Base-by-base conservation (phyloP, 2,888 invertebrate genomes). In the Coelinius sp. region DNA sequence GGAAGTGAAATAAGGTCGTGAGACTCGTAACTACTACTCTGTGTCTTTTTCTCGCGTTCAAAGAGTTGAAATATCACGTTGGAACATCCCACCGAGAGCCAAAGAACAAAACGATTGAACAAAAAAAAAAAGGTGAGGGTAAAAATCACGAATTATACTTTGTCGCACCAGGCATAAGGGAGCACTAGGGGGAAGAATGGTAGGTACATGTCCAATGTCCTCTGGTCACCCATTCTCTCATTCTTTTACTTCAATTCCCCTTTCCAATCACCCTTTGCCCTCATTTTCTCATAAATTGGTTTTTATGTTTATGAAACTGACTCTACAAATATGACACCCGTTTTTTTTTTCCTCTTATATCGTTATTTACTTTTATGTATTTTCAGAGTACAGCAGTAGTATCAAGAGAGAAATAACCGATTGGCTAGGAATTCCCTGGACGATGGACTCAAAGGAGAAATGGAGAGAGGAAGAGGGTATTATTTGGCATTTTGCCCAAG, bases 51-150 rank as follows among this genome's bases (percentile, higher is more conserved):
- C 62, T 70, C 35, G 63, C 63, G 31, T 49, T 52, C 22, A 22
- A 52, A 70, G 52, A 49, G 63, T 63, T 70, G 35, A 70, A 53
- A 52, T 63, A 70, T 70, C 49, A 70, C 49, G 38, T 20, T n/a
- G 27, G 14, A 53, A 12, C 10, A 25, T 22, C 12, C 52, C 38
- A 24, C 20, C 41, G 53, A 41, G 12, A 38, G 22, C 27, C 35
- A 35, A 24, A 68, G 53, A n/a, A 68, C 41, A 41, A 53, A 68
- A 68, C 67, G 53, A 68, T 68, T 53, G 59, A 52, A 24, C n/a
- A 10, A 20, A 63, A 44, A 52, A 68, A 38, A 35, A 67, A 14
- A 27, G 35, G 12, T 35, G 14, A 68, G 53, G 52, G 38, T 22
- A 10, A 53, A 53, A 53, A 53, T 68, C 41, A 53, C 67, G 56